These are phyloP conservation scores for Sebastolobus altivelis DNA, from an alignment of 2,797 vertebrate species.

Conservation along the genomic window DNA sequence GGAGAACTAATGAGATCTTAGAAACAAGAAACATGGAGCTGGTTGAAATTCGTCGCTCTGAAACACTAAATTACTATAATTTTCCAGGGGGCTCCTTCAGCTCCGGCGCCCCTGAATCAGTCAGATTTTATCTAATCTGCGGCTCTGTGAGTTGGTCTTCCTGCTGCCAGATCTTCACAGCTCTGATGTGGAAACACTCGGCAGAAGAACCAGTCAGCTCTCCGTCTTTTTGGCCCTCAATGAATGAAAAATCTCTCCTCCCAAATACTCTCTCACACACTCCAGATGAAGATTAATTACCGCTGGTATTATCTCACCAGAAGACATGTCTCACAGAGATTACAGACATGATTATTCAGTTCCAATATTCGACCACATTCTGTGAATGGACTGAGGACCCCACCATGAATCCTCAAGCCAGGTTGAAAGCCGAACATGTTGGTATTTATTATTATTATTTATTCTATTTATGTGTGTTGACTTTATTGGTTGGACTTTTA, in stretches of 20 bases:
- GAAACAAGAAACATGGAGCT: conserved; percentile 21
- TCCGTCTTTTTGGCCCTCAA: conserved; percentile 35
- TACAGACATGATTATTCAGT: conserved; percentile 38
- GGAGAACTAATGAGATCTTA: conserved; percentile 62
- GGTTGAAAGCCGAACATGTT: neutral
- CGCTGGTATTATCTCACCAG: conserved; percentile 38
- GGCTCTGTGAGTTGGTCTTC: conserved; percentile 23
- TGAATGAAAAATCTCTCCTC: conserved; percentile 50
- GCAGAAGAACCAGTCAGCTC: conserved; percentile 16
- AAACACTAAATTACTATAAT: neutral
- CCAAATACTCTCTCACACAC: conserved; percentile 16
- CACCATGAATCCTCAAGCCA: neutral
- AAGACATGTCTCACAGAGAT: conserved; percentile 12
- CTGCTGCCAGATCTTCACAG: conserved; percentile 38
- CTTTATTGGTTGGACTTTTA: neutral
- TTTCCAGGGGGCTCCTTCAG: conserved; percentile 1
- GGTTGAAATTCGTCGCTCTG: neutral
- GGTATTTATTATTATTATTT: neutral
- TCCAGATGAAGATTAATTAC: conserved; percentile 62
- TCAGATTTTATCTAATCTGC: neutral
- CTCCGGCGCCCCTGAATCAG: conserved; percentile 11
- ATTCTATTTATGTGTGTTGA: neutral
- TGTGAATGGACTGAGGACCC: conserved; percentile 17
- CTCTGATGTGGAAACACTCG: conserved; percentile 33
- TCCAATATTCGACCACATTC: conserved; percentile 3